A percentile compares a stretch with the other conserved stretches of the same genome.
These are phyloP conservation scores for Amniataba percoides DNA, from an alignment of 2,797 vertebrate genomes.

Conservation along the genomic window DNA sequence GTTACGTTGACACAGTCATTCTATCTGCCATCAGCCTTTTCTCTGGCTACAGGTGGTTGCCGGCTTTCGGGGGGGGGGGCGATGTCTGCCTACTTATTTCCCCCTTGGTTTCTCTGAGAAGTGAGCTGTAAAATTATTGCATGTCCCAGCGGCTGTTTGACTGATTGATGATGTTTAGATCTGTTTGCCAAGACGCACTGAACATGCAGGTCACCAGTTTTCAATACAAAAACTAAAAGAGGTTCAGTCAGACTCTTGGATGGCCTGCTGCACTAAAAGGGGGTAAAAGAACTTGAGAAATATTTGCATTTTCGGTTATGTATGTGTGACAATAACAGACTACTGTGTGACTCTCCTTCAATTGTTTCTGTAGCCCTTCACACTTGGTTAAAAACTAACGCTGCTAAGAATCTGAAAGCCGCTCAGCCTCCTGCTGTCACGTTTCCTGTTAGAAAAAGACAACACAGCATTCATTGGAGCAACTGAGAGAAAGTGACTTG, in stretches of 20 bases:
- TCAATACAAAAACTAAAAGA: conserved; percentile 35
- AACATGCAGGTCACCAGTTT: conserved; percentile 22
- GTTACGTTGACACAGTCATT: conserved; percentile 42
- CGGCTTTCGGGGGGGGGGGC: conserved; percentile 18
- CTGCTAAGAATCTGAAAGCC: conserved; percentile 64
- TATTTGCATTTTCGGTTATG: conserved; percentile 12
- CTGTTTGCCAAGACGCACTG: conserved; percentile 34
- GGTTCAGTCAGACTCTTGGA: conserved; percentile 18
- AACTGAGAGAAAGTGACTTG: conserved; percentile 26
- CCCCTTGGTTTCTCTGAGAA: conserved; percentile 31
- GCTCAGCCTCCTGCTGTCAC: conserved; percentile 34
- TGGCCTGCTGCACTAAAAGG: conserved; percentile 21
- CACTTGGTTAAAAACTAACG: conserved; percentile 57
- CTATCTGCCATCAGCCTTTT: conserved; percentile 38
- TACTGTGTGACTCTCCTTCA: conserved; percentile 25
- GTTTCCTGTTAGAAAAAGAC: conserved; percentile 49
- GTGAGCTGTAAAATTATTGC: conserved; percentile 54
- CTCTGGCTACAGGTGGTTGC: conserved; percentile 34
- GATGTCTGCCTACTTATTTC: conserved; percentile 31
- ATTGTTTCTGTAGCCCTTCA: conserved; percentile 54
- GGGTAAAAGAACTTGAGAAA: background rate
- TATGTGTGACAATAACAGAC: conserved; percentile 46
- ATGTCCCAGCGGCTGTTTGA: conserved; percentile 59
- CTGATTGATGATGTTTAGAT: conserved; percentile 38
- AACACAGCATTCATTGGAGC: background rate